A percentile compares a stretch with the other conserved stretches of the same genome.
Conservation (phyloP, 1,140 invertebrate genomes). For the Neodiprion fabricii region DNA sequence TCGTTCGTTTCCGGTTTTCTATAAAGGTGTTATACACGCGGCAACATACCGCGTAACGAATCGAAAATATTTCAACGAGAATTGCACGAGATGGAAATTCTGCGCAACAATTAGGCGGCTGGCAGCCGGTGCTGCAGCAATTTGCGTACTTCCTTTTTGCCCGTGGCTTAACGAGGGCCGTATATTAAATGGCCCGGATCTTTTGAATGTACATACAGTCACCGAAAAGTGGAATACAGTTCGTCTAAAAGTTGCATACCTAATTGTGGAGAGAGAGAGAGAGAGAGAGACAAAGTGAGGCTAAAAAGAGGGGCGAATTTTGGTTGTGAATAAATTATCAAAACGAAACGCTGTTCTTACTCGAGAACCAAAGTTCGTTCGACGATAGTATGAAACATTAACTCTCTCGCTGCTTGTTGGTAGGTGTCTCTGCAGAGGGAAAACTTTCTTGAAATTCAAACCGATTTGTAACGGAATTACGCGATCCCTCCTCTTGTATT, state of each 20-base stretch:
- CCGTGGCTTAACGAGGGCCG: neutral
- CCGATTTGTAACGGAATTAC: neutral
- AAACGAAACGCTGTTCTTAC: neutral
- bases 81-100: neutral
- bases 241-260: neutral
- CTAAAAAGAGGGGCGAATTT: neutral
- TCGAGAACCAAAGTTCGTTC: neutral
- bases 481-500: neutral
- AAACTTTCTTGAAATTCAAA: constrained; percentile 19
- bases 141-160: neutral
- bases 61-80: neutral
- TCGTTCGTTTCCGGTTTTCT: neutral
- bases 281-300: neutral
- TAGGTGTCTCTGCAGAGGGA: neutral
- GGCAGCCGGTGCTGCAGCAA: neutral
- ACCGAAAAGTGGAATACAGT: neutral
- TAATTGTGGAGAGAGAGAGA: neutral
- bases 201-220: too few relatives aligned
- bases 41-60: neutral
- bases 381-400: neutral
- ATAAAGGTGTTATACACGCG: neutral
- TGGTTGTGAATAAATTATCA: neutral
- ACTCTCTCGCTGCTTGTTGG: neutral
- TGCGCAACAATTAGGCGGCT: neutral
- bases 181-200: neutral